A percentile compares a stretch with the other conserved stretches of the same genome.
phyloP scores from a whole-genome alignment of 1,140 invertebrate genomes.

The Matsumurasca onukii region DNA sequence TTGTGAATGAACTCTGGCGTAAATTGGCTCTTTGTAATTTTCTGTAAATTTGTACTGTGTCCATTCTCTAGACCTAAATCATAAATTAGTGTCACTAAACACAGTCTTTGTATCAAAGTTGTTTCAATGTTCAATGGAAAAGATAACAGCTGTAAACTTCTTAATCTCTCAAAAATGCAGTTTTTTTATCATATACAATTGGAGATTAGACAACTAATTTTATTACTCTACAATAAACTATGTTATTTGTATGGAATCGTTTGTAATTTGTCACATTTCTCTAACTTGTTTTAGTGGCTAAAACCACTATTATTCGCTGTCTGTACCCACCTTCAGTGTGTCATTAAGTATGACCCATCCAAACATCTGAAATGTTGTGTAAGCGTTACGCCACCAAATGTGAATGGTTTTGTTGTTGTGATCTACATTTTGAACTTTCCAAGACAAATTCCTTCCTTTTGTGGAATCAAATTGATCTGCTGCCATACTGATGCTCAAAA shows the following conservation, averaged over 20 bases:
- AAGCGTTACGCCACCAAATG: conserved; percentile 34
- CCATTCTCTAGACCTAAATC: conserved; percentile 31
- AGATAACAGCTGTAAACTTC: conserved; percentile 6
- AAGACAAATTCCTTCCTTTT: conserved; percentile 20
- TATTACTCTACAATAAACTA: conserved; percentile 30
- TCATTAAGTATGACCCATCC: conserved; percentile 21
- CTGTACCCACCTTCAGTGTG: not conserved
- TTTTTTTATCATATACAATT: conserved; percentile 28
- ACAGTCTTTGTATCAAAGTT: conserved; percentile 11
- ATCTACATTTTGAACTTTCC: conserved; percentile 27
- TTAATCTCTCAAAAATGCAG: conserved; percentile 18
- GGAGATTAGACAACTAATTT: conserved; percentile 25
- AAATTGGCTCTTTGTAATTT: conserved; percentile 34
- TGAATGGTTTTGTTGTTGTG: conserved; percentile 34
- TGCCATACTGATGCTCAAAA: conserved; percentile 21
- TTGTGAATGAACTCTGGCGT: conserved; percentile 30
- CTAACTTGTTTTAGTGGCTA: conserved; percentile 5
- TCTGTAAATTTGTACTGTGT: conserved; percentile 35
- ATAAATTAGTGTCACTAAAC: conserved; percentile 8
- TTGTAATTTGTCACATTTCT: conserved; percentile 29
- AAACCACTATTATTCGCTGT: not conserved
- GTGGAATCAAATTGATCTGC: conserved; percentile 13
- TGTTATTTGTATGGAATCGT: conserved; percentile 29
- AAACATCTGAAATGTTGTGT: conserved; percentile 26
- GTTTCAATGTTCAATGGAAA: conserved; percentile 17